These are phyloP conservation scores for Coptotermes formosanus DNA, from an alignment of 1,140 invertebrate genomes.

Conservation along the genomic window DNA sequence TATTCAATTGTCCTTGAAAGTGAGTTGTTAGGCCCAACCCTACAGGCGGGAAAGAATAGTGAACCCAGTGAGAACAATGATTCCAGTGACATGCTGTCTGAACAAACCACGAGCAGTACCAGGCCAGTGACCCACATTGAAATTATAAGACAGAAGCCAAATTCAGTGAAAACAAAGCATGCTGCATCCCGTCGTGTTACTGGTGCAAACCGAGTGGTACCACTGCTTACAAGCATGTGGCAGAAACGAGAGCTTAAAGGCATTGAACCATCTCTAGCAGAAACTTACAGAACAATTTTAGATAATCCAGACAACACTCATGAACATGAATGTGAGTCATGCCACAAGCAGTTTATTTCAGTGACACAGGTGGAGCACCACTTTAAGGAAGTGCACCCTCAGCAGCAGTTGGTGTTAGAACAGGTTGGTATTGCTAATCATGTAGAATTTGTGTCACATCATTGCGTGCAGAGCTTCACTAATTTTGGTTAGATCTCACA, in stretches of 20 bases:
- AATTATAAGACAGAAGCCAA: conserved; percentile 9
- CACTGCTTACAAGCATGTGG: conserved; percentile 21
- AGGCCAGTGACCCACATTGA: conserved; percentile 29
- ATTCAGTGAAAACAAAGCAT: not conserved
- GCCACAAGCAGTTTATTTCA: not conserved
- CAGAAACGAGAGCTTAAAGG: not conserved
- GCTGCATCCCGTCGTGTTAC: not conserved
- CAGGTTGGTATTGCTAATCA: not conserved
- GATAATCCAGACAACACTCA: conserved; percentile 14
- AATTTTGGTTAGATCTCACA: no score
- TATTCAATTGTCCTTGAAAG: not conserved
- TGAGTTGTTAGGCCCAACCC: not conserved
- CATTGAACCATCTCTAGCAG: not conserved
- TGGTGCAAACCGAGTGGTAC: conserved; percentile 28
- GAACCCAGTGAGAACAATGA: not conserved
- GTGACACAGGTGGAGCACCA: conserved; percentile 20
- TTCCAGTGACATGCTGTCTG: not conserved
- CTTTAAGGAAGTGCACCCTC: not conserved
- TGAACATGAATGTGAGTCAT: conserved; percentile 21
- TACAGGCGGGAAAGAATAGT: not conserved
- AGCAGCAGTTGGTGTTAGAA: not conserved
- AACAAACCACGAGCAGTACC: not conserved
- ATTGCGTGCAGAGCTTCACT: no score
- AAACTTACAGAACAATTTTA: not conserved
- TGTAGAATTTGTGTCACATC: no score